Evolutionary conservation across 1,140 invertebrate genomes (phyloP).

Genomic region (Euura lappo): DNA sequence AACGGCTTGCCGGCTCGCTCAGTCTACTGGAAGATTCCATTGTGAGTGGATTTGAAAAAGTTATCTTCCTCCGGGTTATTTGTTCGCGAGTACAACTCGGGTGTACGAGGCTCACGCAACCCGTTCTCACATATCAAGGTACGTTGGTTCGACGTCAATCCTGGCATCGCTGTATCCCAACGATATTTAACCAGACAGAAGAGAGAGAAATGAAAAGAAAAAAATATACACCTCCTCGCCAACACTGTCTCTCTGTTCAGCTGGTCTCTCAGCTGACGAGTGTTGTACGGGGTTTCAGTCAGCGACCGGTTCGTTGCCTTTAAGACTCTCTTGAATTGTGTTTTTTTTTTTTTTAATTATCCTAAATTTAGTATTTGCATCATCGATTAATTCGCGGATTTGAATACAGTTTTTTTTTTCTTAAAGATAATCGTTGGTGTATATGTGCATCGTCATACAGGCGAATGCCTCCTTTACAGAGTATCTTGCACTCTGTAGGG

Average conservation of each 20-base stretch:
- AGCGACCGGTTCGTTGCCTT: background rate
- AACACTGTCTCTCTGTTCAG: constrained; percentile 38
- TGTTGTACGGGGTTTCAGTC: background rate
- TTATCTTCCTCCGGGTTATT: constrained; percentile 23
- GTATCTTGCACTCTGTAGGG: too few species aligned
- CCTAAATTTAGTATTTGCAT: background rate
- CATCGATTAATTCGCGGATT: background rate
- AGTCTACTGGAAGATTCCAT: constrained; percentile 60
- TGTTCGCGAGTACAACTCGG: constrained; percentile 15
- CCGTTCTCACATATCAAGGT: constrained; percentile 22
- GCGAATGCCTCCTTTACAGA: too few species aligned
- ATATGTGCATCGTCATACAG: too few species aligned
- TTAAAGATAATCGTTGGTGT: too few species aligned
- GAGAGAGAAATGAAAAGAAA: too few species aligned
- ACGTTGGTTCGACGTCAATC: background rate
- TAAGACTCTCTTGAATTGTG: constrained; percentile 9
- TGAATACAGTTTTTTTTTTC: too few species aligned
- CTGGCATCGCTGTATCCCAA: too few species aligned
- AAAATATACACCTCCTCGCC: too few species aligned
- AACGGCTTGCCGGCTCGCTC: constrained; percentile 53
- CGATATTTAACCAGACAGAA: too few species aligned
- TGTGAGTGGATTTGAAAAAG: constrained; percentile 55
- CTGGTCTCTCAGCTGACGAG: constrained; percentile 50
- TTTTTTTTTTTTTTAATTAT: constrained; percentile 27
- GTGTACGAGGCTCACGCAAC: background rate